Evolutionary conservation across 2,113 vertebrate species (phyloP).

Genomic region (Polyodon spathula): DNA sequence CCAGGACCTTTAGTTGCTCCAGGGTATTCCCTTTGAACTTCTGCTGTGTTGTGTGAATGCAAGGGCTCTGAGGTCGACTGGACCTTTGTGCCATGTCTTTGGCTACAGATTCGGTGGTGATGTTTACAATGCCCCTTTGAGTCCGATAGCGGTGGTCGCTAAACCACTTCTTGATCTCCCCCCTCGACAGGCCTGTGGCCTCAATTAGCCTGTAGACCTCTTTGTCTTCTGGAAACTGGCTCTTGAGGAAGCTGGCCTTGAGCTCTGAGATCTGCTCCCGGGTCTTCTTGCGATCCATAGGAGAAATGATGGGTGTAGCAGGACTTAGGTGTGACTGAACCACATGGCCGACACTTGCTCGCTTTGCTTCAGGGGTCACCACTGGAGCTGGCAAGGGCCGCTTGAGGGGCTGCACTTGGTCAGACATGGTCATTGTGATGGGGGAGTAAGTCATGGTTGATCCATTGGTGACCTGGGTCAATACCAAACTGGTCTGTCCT

Average conservation of each 20-base stretch:
- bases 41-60: slow-evolving; percentile 63
- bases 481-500: slow-evolving; percentile 82
- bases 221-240: slow-evolving; percentile 84
- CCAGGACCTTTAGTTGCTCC: slow-evolving; percentile 76
- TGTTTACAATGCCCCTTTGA: slow-evolving; percentile 66
- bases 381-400: slow-evolving; percentile 62
- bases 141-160: slow-evolving; percentile 90
- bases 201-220: slow-evolving; percentile 93
- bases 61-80: slow-evolving; percentile 55
- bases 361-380: slow-evolving; percentile 65
- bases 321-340: slow-evolving; percentile 41
- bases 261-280: slow-evolving; percentile 84
- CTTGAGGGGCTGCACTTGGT: slow-evolving; percentile 75
- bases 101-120: slow-evolving; percentile 55
- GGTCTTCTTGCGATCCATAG: slow-evolving; percentile 82
- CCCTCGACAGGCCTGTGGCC: slow-evolving; percentile 81
- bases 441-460: slow-evolving; percentile 71
- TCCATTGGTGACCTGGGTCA: slow-evolving; percentile 82
- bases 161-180: slow-evolving; percentile 98
- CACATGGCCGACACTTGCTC: slow-evolving; percentile 71
- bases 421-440: slow-evolving; percentile 72
- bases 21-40: slow-evolving; percentile 77
- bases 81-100: slow-evolving; percentile 61
- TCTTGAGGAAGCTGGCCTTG: slow-evolving; percentile 78
- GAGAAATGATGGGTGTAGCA: slow-evolving; percentile 41